A percentile compares a stretch with the other conserved stretches of the same genome.
These are phyloP conservation scores for Melolontha melolontha DNA, from an alignment of 2,888 invertebrate species.

Conservation along the genomic window DNA sequence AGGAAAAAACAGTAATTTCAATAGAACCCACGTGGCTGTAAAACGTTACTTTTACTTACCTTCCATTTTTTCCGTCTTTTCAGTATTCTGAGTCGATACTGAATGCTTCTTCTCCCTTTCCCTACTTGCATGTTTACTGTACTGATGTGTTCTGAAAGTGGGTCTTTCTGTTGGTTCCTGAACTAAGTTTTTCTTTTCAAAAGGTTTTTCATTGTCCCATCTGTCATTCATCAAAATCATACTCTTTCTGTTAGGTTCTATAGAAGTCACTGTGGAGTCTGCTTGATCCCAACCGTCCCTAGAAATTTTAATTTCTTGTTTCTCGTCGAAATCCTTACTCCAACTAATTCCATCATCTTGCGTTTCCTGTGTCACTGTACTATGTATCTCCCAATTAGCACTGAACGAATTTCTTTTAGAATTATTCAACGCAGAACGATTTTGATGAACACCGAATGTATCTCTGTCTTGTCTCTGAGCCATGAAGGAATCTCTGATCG, in stretches of 20 bases:
- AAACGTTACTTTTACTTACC: slow-evolving; percentile 58
- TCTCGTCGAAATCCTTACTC: slow-evolving; percentile 62
- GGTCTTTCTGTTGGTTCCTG: slow-evolving; percentile 69
- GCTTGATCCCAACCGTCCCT: slow-evolving; percentile 64
- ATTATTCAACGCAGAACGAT: slow-evolving; percentile 62
- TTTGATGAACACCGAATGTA: slow-evolving; percentile 80
- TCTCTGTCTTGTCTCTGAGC: slow-evolving; percentile 78
- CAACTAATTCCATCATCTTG: slow-evolving; percentile 68
- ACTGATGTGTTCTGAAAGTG: slow-evolving; percentile 80
- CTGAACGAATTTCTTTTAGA: slow-evolving; percentile 65
- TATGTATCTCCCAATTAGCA: slow-evolving; percentile 65
- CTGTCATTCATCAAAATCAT: slow-evolving; percentile 39
- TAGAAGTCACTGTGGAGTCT: slow-evolving; percentile 62
- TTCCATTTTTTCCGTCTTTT: slow-evolving; percentile 74
- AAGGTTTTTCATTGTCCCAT: slow-evolving; percentile 44
- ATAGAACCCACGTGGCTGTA: no score
- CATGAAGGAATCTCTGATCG: slow-evolving; percentile 71
- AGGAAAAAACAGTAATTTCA: no score
- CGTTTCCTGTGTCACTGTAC: slow-evolving; percentile 59
- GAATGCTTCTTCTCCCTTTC: slow-evolving; percentile 79
- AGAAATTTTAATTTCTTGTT: slow-evolving; percentile 55
- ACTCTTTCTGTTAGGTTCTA: slow-evolving; percentile 56
- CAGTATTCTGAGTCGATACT: slow-evolving; percentile 81
- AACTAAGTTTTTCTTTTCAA: slow-evolving; percentile 56
- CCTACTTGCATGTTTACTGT: slow-evolving; percentile 70